Evolutionary conservation across 2,113 vertebrate species (phyloP).

Genomic region (Orthonyx spaldingii): DNA sequence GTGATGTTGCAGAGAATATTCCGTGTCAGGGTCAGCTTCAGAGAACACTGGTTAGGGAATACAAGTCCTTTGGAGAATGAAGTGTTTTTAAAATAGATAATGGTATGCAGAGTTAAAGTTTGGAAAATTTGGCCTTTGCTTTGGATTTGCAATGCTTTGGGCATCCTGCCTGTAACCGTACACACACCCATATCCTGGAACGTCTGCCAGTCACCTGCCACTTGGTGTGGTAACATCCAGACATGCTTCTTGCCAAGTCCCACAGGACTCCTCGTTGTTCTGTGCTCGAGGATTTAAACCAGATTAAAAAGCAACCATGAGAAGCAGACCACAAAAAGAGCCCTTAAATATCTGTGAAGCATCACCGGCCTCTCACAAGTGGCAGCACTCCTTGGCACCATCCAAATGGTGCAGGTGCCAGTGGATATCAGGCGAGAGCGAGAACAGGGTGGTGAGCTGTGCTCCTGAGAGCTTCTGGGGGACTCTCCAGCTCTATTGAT

Average conservation of each 20-base stretch:
- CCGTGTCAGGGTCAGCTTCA: neutral
- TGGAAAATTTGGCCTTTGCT: neutral
- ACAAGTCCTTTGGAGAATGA: neutral
- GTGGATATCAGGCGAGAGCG: rapidly evolving
- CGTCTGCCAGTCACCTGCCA: neutral
- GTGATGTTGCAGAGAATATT: neutral
- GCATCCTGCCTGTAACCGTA: neutral
- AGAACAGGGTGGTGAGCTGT: neutral
- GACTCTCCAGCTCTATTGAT: neutral
- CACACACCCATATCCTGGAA: neutral
- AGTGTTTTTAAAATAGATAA: neutral
- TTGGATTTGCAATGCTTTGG: neutral
- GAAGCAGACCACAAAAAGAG: neutral
- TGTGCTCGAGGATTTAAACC: neutral
- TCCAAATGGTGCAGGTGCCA: neutral
- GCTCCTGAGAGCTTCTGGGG: neutral
- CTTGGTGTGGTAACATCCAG: neutral
- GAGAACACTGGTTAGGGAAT: neutral
- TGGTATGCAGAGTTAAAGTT: neutral
- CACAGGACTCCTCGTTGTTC: neutral
- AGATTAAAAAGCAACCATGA: slow-evolving; percentile 1
- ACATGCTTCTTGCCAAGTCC: neutral
- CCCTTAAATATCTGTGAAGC: neutral
- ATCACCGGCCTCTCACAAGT: neutral
- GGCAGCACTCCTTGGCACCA: neutral